Evolutionary conservation across 2,888 invertebrate species (phyloP).

Genomic region (Unio pictorum): DNA sequence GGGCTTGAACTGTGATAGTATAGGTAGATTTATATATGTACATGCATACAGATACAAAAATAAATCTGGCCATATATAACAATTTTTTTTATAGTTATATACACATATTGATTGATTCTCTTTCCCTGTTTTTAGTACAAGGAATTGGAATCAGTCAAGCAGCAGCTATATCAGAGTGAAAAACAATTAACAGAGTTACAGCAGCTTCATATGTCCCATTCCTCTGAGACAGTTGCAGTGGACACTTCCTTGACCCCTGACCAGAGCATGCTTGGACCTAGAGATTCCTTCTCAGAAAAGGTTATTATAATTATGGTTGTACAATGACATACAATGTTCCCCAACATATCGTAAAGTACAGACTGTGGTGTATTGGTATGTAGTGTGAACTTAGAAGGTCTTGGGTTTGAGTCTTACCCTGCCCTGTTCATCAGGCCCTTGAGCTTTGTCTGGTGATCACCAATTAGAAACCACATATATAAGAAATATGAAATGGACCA

Average conservation of each 20-base stretch:
- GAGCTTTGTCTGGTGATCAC: too few relatives aligned
- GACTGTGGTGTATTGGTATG: background rate
- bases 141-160: slow-evolving; percentile 32
- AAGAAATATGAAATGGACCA: too few relatives aligned
- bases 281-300: slow-evolving; percentile 51
- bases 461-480: too few relatives aligned
- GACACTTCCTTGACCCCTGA: slow-evolving; percentile 36
- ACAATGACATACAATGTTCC: background rate
- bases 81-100: too few relatives aligned
- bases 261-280: slow-evolving; percentile 36
- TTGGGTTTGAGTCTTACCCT: slow-evolving; percentile 2
- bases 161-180: slow-evolving; percentile 34
- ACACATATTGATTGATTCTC: too few relatives aligned
- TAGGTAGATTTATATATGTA: too few relatives aligned
- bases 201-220: slow-evolving; percentile 34
- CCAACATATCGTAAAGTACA: too few relatives aligned
- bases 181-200: slow-evolving; percentile 29
- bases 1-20: too few relatives aligned
- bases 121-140: slow-evolving; percentile 28
- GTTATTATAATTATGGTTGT: slow-evolving; percentile 15
- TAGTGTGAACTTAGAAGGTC: background rate
- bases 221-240: slow-evolving; percentile 12
- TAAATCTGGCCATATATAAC: too few relatives aligned
- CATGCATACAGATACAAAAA: too few relatives aligned
- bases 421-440: too few relatives aligned